These are phyloP conservation scores for Pan troglodytes DNA, from an alignment of 2,113 vertebrate genomes.

Conservation along the genomic window DNA sequence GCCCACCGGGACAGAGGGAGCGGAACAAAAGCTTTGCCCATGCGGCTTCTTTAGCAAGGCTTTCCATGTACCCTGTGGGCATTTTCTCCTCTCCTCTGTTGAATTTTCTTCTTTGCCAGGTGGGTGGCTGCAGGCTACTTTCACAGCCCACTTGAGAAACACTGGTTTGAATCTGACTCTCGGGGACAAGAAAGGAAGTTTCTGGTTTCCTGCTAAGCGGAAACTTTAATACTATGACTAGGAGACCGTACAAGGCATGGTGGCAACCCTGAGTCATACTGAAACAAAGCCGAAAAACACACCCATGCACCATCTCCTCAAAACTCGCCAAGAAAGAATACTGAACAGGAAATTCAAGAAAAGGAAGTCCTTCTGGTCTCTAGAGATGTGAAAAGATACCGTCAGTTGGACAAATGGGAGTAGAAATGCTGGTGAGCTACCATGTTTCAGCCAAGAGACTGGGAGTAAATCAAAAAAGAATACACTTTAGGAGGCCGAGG, in stretches of 20 bases:
- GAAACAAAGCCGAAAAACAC: background rate
- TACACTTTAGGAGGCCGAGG: too few species aligned
- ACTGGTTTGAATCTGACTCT: background rate
- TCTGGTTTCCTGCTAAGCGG: background rate
- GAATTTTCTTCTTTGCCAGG: fast-evolving
- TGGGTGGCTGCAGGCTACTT: fast-evolving
- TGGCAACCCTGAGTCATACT: fast-evolving
- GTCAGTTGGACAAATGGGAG: too few species aligned
- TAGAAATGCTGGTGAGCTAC: background rate
- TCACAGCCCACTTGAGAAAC: fast-evolving
- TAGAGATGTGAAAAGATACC: background rate
- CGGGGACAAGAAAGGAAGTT: background rate
- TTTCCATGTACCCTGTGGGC: fast-evolving
- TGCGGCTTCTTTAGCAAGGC: fast-evolving
- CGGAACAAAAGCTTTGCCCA: fast-evolving
- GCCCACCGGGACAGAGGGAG: fast-evolving
- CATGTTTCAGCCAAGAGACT: background rate
- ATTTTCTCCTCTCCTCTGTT: fast-evolving
- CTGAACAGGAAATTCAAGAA: background rate
- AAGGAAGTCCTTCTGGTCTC: background rate
- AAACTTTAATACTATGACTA: fast-evolving
- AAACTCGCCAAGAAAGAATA: background rate
- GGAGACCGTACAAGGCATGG: fast-evolving
- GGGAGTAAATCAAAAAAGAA: background rate
- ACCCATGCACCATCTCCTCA: background rate